These are phyloP conservation scores for Triops longicaudatus DNA, from an alignment of 1,140 invertebrate genomes.

Conservation along the genomic window DNA sequence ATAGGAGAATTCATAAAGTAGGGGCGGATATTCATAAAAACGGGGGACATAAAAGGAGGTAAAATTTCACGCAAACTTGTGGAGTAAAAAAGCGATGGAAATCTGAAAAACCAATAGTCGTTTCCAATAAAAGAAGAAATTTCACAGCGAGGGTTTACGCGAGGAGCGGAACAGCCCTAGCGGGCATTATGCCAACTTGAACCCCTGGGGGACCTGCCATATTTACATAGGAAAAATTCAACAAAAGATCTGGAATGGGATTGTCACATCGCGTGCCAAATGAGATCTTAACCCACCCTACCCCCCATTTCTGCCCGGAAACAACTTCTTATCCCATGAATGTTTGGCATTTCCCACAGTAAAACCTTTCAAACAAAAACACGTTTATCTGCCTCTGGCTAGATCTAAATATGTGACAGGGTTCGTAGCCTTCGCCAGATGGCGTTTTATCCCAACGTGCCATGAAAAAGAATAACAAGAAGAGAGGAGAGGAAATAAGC, in stretches of 20 bases:
- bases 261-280: not conserved
- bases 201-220: not conserved
- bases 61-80: no score
- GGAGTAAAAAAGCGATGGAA: no score
- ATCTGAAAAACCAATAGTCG: not conserved
- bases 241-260: not conserved
- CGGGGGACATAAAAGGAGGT: not conserved
- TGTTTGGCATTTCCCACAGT: not conserved
- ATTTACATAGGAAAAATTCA: not conserved
- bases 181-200: not conserved
- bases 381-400: not conserved
- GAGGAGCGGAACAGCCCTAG: not conserved
- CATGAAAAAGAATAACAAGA: not conserved
- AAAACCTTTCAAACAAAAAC: not conserved
- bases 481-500: constrained; percentile 30
- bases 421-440: not conserved
- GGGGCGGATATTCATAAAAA: not conserved
- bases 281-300: not conserved
- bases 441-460: not conserved
- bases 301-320: not conserved
- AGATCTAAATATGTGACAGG: no score
- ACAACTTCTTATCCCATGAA: not conserved
- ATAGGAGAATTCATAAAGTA: not conserved
- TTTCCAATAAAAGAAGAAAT: not conserved
- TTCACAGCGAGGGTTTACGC: not conserved